phyloP scores from a whole-genome alignment of 1,140 invertebrate genomes.

The Lordiphosa mommai region DNA sequence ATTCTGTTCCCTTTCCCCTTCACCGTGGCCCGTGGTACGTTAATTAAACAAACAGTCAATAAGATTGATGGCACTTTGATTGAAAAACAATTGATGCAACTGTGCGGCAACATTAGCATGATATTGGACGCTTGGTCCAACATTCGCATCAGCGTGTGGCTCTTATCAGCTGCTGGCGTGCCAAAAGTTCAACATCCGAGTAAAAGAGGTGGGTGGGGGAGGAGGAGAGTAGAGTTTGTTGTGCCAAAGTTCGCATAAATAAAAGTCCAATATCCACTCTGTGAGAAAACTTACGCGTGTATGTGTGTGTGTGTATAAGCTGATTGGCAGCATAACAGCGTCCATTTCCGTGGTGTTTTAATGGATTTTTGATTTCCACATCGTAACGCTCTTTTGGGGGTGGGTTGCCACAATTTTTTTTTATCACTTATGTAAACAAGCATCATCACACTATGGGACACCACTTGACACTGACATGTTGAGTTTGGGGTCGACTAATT shows the following conservation, averaged over 20 bases:
- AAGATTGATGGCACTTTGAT: constrained; percentile 78
- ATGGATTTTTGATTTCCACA: constrained; percentile 76
- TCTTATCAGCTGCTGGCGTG: constrained; percentile 65
- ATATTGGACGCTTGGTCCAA: constrained; percentile 56
- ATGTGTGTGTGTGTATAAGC: constrained; percentile 52
- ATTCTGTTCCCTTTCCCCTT: background rate
- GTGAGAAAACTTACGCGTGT: constrained; percentile 37
- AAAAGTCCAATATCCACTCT: constrained; percentile 58
- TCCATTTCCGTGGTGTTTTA: constrained; percentile 60
- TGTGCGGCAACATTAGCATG: constrained; percentile 72
- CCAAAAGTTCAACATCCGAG: constrained; percentile 56
- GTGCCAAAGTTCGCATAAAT: constrained; percentile 70
- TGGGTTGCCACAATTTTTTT: constrained; percentile 42
- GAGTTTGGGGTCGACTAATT: constrained; percentile 2
- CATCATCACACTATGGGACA: constrained; percentile 41
- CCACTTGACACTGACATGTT: constrained; percentile 66
- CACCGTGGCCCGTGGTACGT: constrained; percentile 37
- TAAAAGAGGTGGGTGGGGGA: background rate
- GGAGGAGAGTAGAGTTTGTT: background rate
- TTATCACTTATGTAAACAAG: constrained; percentile 78
- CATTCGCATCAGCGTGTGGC: constrained; percentile 31
- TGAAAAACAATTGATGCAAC: constrained; percentile 79
- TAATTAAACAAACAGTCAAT: constrained; percentile 74
- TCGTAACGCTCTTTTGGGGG: constrained; percentile 14
- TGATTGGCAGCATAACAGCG: constrained; percentile 57